Evolutionary conservation across 2,888 invertebrate species (phyloP), one percentile per base, ranked within the genome.

Genomic region (Luffia ferchaultella): DNA sequence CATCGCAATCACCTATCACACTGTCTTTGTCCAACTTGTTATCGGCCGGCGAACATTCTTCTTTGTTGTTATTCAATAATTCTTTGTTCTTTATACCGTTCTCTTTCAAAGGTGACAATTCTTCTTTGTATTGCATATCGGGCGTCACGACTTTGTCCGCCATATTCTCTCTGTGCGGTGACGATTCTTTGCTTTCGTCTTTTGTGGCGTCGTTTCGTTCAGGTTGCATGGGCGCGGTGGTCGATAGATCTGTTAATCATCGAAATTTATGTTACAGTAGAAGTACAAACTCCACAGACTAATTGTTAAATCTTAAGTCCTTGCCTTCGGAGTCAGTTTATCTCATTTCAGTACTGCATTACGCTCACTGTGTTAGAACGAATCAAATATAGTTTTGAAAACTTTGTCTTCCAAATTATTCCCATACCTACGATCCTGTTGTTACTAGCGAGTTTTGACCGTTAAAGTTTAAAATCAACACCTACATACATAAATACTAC

Each of bases 1-100:
- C 77, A 50, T 90, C 91, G 50, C 87, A 87, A 46, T 88, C 88
- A 0, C 90, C 90, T 60, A 88, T 85, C 1, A 88, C 80, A 55
- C 89, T 88, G 52, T 90, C 89, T 65, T 89, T 88, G 50, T 88
- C 88, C 18, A 45, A 45, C 18, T 42, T 50, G 40, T 74, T 73
- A 42, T 86, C 84, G 0, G 73, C 63, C 49, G 77, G 80, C 0
- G 80, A 76, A 60, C 76, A 69, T 45, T 80, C 83, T 15, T 82
- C 83, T 60, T 82, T 82, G 59, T 82, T 83, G 57, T 82, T 83
- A 30, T 83, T 83, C 52, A 76, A 20, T 52, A 76, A 60, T 52
- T 78, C 75, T 20, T 74, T 77, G 46, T 57, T 66, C 47, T 73
- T 74, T 56, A 72, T 65, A 59, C 58, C 67, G 52, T 69, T 71